phyloP scores from a whole-genome alignment of 2,888 invertebrate genomes.

The Drosophila setosimentum region DNA sequence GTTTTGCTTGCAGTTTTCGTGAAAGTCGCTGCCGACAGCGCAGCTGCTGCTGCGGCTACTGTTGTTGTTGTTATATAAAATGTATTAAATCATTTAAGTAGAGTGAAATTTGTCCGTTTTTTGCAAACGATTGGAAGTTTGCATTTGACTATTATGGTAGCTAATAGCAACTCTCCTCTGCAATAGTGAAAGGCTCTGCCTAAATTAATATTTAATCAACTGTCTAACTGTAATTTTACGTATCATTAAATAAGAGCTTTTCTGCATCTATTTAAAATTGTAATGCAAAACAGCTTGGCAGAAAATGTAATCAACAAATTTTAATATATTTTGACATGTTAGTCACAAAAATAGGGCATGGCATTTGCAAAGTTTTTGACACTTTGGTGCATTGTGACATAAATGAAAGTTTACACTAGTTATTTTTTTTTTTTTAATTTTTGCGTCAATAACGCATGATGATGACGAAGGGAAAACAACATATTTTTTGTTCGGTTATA shows the following conservation, averaged over 20 bases:
- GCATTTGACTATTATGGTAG: conserved; percentile 31
- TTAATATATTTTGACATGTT: not conserved
- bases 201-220: not conserved
- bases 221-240: not conserved
- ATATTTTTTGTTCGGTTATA: conserved; percentile 58
- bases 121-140: conserved; percentile 53
- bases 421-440: conserved; percentile 14
- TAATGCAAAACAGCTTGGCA: not conserved
- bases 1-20: conserved; percentile 79
- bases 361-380: conserved; percentile 32
- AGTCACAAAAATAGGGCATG: not conserved
- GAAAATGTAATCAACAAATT: not conserved
- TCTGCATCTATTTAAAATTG: not conserved
- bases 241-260: not conserved
- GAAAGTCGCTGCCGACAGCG: conserved; percentile 60
- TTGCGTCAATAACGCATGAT: conserved; percentile 52
- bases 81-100: conserved; percentile 77
- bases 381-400: conserved; percentile 64
- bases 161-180: conserved; percentile 22
- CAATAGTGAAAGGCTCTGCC: conserved; percentile 34
- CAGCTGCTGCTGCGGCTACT: conserved; percentile 29
- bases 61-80: conserved; percentile 69
- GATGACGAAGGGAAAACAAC: conserved; percentile 73
- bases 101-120: conserved; percentile 72
- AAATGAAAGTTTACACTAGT: conserved; percentile 74